These are phyloP conservation scores for Caenorhabditis uteleia DNA, from an alignment of 2,888 invertebrate genomes.

Conservation along the genomic window DNA sequence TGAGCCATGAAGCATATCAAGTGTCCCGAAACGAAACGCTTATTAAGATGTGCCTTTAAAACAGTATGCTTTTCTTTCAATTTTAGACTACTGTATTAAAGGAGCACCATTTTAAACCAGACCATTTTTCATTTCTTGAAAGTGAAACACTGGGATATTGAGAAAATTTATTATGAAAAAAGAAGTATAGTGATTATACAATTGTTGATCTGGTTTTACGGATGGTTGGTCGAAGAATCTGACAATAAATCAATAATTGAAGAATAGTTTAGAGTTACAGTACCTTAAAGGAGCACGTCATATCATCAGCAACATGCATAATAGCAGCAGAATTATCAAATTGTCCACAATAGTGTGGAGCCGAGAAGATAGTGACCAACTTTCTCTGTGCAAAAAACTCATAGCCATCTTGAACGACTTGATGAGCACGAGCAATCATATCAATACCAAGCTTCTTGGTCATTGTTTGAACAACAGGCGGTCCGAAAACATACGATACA, in stretches of 20 bases:
- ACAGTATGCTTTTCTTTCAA: too few species aligned
- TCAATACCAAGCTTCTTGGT: conserved; percentile 51
- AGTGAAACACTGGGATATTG: too few species aligned
- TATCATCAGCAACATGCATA: conserved; percentile 60
- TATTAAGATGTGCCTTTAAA: too few species aligned
- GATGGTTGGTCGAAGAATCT: conserved; percentile 18
- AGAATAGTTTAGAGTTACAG: background rate
- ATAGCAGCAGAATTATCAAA: conserved; percentile 63
- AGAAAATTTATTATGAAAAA: too few species aligned
- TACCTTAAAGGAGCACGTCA: conserved; percentile 58
- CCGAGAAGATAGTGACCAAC: conserved; percentile 57
- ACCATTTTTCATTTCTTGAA: too few species aligned
- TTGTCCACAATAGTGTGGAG: conserved; percentile 57
- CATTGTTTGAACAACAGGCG: conserved; percentile 71
- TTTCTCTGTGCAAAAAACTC: conserved; percentile 72
- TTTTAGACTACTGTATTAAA: too few species aligned
- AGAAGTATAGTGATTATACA: background rate
- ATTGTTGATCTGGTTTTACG: conserved; percentile 5
- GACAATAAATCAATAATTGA: background rate
- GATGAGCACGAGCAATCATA: conserved; percentile 61
- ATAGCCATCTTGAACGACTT: conserved; percentile 75
- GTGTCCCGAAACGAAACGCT: too few species aligned
- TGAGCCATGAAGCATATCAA: too few species aligned
- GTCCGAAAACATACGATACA: conserved; percentile 75
- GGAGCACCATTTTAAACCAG: too few species aligned